Base-by-base conservation (phyloP, 2,113 vertebrate genomes). In the Xyliphius kryptos region DNA sequence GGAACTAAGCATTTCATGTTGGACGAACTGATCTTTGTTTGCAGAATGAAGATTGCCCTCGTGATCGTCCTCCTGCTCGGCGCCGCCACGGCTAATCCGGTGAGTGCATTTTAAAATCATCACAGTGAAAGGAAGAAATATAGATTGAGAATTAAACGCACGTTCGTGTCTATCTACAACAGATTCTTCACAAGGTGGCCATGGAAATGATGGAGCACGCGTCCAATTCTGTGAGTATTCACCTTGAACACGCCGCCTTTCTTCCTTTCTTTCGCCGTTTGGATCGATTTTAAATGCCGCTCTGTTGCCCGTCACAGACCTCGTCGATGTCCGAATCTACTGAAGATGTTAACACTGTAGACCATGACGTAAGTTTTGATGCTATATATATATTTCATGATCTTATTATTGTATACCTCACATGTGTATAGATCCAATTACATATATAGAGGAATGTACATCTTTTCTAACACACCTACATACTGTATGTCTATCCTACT, bases 301-400 rank as follows among this genome's bases (percentile, higher is more conserved):
- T n/a, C n/a, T n/a, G n/a, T n/a, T n/a, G n/a, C n/a, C n/a, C 8
- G 17, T 58, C 57, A 26, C 61, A 76, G 44, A 76, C 64, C 43
- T 68, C 74, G 10, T 70, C 66, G 9, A 54, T 61, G 40, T 71
- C 70, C 10, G 56, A 68, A 56, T 73, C 74, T 9, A 64, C 70
- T 2, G 67, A 67, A 17, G 44, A 70, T 51, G 65, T 20, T 6
- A 15, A 46, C 1, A 52, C 61, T 20, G 59, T 58, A 12, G 68
- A 63, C 22, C 46, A 46, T 1, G 20, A 43, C 12, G 70, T 72
- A 59, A 48, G 70, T 46, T 37, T 10, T 22, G 10, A 11, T 8
- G 8, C n/a, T n/a, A n/a, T n/a, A n/a, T n/a, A n/a, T n/a, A n/a
- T n/a, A n/a, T n/a, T n/a, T n/a, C n/a, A n/a, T n/a, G n/a, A n/a